A percentile compares a stretch with the other conserved stretches of the same genome.
phyloP scores from a whole-genome alignment of 1,140 invertebrate genomes.

The Danaus plexippus region DNA sequence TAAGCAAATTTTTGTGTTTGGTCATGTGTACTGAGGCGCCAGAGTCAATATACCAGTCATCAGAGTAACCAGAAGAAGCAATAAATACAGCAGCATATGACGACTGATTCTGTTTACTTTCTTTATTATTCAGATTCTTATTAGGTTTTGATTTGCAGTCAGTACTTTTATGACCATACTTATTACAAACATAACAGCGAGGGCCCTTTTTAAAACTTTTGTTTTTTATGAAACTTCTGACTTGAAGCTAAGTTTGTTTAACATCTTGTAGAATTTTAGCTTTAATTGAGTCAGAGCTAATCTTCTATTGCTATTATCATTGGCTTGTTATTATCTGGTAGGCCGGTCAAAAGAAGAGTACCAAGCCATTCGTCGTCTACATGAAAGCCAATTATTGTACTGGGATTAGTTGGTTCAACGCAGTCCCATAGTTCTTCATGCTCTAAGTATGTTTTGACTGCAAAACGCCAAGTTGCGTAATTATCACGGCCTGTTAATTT shows the following conservation, averaged over 20 bases:
- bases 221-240: neutral
- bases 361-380: slow-evolving; percentile 17
- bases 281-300: slow-evolving; percentile 14
- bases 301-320: slow-evolving; percentile 17
- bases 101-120: no score
- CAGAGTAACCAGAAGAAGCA: no score
- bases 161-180: no score
- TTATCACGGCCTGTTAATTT: no score
- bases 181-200: slow-evolving; percentile 5
- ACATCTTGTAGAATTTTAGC: slow-evolving; percentile 13
- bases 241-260: neutral
- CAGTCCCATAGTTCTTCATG: slow-evolving; percentile 16
- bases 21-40: no score
- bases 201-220: slow-evolving; percentile 6
- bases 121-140: no score
- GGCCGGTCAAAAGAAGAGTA: slow-evolving; percentile 12
- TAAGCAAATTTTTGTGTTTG: no score
- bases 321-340: slow-evolving; percentile 13
- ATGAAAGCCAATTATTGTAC: slow-evolving; percentile 4
- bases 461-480: slow-evolving; percentile 14
- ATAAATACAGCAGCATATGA: no score
- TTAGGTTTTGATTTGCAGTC: no score
- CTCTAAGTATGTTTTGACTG: slow-evolving; percentile 9
- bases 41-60: no score
- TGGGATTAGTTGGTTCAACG: slow-evolving; percentile 3